Evolutionary conservation across 2,888 invertebrate species (phyloP), one percentile per base, ranked within the genome.

Genomic region (Entomobrya multifasciata): DNA sequence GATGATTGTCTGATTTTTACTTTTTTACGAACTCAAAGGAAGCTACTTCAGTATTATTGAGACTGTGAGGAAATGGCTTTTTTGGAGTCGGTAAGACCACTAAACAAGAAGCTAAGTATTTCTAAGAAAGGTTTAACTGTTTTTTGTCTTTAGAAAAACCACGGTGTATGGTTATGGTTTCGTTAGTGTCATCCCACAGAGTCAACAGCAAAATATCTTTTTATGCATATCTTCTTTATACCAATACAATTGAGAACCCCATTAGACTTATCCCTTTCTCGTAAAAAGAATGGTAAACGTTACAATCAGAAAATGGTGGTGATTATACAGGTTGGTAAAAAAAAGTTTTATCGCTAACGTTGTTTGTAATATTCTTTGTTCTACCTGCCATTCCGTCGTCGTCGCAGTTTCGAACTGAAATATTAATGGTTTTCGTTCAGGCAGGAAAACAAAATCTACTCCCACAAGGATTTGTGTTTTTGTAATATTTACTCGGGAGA

Each of bases 241-340:
- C 25, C 41, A 62, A 57, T 25, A 57, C 57, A 57, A 22, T 20
- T 22, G 20, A 67, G 41, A 60, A 60, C 62, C 67, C 44, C 20
- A 67, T 44, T 8, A 67, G 67, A 20, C 52, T 70, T 70, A 80
- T 70, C 80, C 80, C 65, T 79, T 65, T 49, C 57, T 70, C 70
- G 8, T 36, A 36, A 4, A 55, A 57, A 72, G 41, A 70, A 36
- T 44, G 57, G 27, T 74, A 74, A 82, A 60, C 30, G 15, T 60
- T 60, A 62, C 74, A 74, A 74, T 74, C 82, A 82, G 72, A 30
- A 15, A 10, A 49, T 25, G 44, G 41, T 70, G 70, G 30, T 57
- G 70, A 80, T 67, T 81, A 81, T 55, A 25, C 27, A 65, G 79
- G 27, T n/a, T 36, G 65, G 36, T 67, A 41, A 27, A 27, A n/a